These are phyloP conservation scores for Magallana ariakensis DNA, from an alignment of 1,140 invertebrate species.

Conservation along the genomic window DNA sequence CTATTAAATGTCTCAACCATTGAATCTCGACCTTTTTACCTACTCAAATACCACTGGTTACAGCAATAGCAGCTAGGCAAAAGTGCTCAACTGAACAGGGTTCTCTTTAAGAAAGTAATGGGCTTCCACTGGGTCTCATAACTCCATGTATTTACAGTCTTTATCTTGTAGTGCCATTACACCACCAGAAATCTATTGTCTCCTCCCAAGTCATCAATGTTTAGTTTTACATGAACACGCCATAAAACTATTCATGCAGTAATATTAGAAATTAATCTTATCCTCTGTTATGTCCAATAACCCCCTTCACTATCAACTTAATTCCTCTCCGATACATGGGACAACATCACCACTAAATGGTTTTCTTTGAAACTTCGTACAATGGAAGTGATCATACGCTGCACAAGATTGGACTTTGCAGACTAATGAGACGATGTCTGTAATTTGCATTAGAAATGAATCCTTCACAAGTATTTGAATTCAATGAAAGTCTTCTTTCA, in stretches of 20 bases:
- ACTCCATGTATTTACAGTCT: not conserved
- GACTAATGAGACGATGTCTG: not conserved
- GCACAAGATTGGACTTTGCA: not conserved
- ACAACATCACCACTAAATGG: not conserved
- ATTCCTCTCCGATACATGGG: not conserved
- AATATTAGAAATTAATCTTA: slow-evolving; percentile 7
- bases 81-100: slow-evolving; percentile 1
- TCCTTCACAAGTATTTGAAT: not conserved
- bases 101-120: slow-evolving; percentile 19
- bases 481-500: not conserved
- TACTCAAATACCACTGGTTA: not conserved
- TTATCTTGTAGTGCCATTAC: not conserved
- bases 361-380: not conserved
- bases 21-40: not conserved
- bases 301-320: not conserved
- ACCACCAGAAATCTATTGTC: not conserved
- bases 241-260: slow-evolving; percentile 16
- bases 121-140: not conserved
- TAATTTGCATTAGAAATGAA: not conserved
- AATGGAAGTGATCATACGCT: not conserved
- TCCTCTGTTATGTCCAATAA: not conserved
- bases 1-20: slow-evolving; percentile 32
- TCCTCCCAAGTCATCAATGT: slow-evolving; percentile 10
- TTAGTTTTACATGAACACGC: slow-evolving; percentile 6
- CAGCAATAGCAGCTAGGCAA: not conserved